These are phyloP conservation scores for Onychostruthus taczanowskii DNA, from an alignment of 2,113 vertebrate species.

Conservation along the genomic window DNA sequence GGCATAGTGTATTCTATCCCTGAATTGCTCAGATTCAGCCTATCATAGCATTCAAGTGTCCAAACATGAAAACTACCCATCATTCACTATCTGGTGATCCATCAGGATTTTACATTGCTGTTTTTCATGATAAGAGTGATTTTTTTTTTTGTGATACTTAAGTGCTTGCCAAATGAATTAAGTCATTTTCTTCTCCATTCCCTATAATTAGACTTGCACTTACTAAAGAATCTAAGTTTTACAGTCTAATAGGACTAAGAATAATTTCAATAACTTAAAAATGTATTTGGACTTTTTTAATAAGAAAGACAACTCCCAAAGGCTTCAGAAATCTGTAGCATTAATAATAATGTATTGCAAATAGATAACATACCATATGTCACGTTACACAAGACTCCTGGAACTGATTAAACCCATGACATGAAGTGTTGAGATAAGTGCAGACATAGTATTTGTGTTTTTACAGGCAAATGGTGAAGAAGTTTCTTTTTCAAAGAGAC, in stretches of 20 bases:
- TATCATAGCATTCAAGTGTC: neutral
- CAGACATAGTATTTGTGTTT: rapidly evolving
- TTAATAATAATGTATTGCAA: neutral
- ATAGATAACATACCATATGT: neutral
- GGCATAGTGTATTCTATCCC: neutral
- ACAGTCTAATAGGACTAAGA: neutral
- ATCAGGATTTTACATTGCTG: neutral
- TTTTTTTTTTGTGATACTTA: neutral
- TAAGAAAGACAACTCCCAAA: neutral
- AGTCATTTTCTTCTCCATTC: neutral
- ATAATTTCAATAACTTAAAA: neutral
- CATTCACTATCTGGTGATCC: neutral
- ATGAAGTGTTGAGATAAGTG: neutral
- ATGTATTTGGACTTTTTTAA: neutral
- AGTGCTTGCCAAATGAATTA: neutral
- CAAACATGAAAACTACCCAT: neutral
- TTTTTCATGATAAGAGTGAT: neutral
- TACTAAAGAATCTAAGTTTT: neutral
- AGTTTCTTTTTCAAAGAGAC: neutral
- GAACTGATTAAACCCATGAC: rapidly evolving
- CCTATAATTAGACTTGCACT: neutral
- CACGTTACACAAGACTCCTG: neutral
- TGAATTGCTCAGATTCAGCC: neutral
- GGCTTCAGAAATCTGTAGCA: neutral
- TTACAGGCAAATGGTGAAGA: neutral